Conservation (phyloP, 2,797 vertebrate genomes). For the Phrynocephalus vlangalii region DNA sequence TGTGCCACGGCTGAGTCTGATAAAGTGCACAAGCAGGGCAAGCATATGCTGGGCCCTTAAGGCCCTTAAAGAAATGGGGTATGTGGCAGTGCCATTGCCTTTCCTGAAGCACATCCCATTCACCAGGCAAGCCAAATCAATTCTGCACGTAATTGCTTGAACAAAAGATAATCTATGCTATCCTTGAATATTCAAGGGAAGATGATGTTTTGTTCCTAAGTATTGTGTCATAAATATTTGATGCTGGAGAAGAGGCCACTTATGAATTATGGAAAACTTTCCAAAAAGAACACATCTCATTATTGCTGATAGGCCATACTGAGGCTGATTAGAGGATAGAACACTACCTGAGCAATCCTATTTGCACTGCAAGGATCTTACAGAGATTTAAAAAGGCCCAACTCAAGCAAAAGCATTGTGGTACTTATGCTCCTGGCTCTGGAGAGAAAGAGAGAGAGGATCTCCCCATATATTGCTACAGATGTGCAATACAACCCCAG, state of each 20-base stretch:
- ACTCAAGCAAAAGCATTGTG: too few species aligned
- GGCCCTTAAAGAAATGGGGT: background rate
- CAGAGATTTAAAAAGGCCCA: too few species aligned
- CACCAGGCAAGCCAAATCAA: background rate
- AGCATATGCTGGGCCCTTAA: rapidly evolving
- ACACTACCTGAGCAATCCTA: background rate
- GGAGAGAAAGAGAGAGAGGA: background rate
- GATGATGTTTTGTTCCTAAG: conserved; percentile 65
- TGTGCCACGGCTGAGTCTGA: background rate
- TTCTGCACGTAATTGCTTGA: conserved; percentile 42
- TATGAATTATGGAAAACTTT: conserved; percentile 72
- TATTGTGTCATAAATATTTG: conserved; percentile 70
- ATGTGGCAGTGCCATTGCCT: background rate
- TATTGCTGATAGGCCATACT: rapidly evolving
- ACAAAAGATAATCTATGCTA: conserved; percentile 59
- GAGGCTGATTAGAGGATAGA: background rate
- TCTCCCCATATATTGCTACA: background rate
- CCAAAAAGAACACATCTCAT: conserved; percentile 41
- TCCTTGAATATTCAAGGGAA: conserved; percentile 57
- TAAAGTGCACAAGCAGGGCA: background rate
- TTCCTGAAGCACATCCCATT: conserved; percentile 18
- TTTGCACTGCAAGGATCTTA: background rate
- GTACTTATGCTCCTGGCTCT: background rate
- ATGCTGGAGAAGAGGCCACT: conserved; percentile 59
- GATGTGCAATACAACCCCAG: background rate